Base-by-base conservation (phyloP, 2,888 invertebrate genomes). In the Agriopis leucophaearia region DNA sequence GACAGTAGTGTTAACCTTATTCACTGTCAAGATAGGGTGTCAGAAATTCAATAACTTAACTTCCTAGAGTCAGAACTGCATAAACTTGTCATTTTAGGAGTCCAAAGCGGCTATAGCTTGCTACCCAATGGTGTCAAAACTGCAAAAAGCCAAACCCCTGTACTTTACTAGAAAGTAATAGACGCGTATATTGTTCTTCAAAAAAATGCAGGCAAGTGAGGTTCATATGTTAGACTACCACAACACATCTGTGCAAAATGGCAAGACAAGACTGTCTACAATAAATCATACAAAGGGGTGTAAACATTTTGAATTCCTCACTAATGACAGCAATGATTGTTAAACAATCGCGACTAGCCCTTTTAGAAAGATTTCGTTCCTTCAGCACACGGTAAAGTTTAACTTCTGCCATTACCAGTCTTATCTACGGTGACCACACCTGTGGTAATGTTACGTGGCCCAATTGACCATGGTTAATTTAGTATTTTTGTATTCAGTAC, bases 231-330 rank as follows among this genome's bases (percentile, higher is more conserved):
- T 40, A 40, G 40, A 50, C 38, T 50, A 57, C 48, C 9, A 67
- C 42, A 48, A 52, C 45, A 70, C 70, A 78, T 74, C 74, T 74
- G 81, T 79, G 76, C 75, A 78, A 79, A 79, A 84, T 82, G 86
- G 87, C 86, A 86, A 84, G 84, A 86, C 80, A 54, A 45, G 8
- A 59, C 7, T 58, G 27, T 68, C 52, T 56, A 48, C 4, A 38
- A 55, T 42, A 45, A 55, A 40, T 38, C 27, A 56, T 50, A 38
- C 8, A 47, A 62, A 42, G 45, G 42, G 66, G 54, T 59, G 48
- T 13, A 40, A 40, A 59, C 65, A 59, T 45, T 45, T 57, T 57
- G 40, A 8, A 18, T 50, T 27, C 5, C 27, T 27, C 27, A 27
- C 27, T 27, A 5, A 27, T 27, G 27, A 5, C 27, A 5, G 27